Percentiles rank a stretch among this genome's conserved stretches.
Conservation (phyloP, 2,888 invertebrate genomes). For the Pammene fasciana region DNA sequence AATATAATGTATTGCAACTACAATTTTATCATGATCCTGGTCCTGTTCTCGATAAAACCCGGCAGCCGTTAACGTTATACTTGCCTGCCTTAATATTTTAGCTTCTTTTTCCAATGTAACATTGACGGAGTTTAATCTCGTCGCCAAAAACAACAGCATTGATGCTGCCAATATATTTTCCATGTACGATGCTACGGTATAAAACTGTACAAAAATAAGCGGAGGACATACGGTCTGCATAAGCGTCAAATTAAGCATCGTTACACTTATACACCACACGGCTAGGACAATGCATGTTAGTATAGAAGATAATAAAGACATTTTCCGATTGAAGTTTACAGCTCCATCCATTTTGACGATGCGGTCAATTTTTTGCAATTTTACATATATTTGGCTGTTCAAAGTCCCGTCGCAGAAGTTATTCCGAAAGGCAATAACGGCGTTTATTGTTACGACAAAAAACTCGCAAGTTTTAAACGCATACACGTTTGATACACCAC, state of each 20-base stretch:
- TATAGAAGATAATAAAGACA: slow-evolving; percentile 42
- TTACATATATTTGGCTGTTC: slow-evolving; percentile 53
- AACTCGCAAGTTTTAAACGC: slow-evolving; percentile 53
- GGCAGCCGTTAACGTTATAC: not conserved
- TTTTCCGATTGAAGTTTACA: slow-evolving; percentile 49
- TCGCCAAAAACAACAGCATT: slow-evolving; percentile 52
- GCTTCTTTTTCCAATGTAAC: slow-evolving; percentile 46
- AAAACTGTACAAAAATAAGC: slow-evolving; percentile 48
- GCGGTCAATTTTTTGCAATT: slow-evolving; percentile 64
- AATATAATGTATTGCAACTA: slow-evolving; percentile 52
- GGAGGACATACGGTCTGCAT: slow-evolving; percentile 50
- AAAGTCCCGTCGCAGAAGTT: slow-evolving; percentile 46
- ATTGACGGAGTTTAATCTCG: slow-evolving; percentile 56
- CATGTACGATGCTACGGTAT: slow-evolving; percentile 47
- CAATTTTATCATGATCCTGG: slow-evolving; percentile 44
- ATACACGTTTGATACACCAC: slow-evolving; percentile 47
- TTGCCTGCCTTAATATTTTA: slow-evolving; percentile 3
- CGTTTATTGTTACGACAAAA: slow-evolving; percentile 49
- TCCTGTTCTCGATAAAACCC: slow-evolving; percentile 11
- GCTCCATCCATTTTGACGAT: slow-evolving; percentile 50
- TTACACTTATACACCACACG: slow-evolving; percentile 43
- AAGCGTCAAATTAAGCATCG: slow-evolving; percentile 48
- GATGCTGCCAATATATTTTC: slow-evolving; percentile 53
- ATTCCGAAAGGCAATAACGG: slow-evolving; percentile 52
- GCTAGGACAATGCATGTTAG: slow-evolving; percentile 31